These are phyloP conservation scores for Cataglyphis albicans DNA, from an alignment of 2,888 invertebrate species.

Conservation along the genomic window DNA sequence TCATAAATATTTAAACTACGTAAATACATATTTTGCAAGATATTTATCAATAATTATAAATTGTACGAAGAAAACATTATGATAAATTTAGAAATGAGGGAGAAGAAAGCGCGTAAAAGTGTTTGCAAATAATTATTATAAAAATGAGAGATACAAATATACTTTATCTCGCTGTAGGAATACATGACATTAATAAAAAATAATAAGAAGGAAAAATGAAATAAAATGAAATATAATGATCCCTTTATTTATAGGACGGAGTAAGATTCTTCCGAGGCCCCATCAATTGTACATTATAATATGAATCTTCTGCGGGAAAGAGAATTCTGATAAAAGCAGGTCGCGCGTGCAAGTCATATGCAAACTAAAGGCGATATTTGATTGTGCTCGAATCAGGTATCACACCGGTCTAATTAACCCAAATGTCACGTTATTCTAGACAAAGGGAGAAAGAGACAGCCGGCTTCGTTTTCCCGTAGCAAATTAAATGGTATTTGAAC, in stretches of 20 bases:
- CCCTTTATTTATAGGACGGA: neutral
- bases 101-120: neutral
- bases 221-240: neutral
- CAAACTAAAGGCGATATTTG: neutral
- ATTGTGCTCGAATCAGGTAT: constrained; percentile 8
- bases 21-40: neutral
- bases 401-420: constrained; percentile 29
- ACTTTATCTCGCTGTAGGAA: neutral
- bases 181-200: constrained; percentile 1
- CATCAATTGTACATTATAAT: constrained; percentile 34
- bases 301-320: constrained; percentile 4
- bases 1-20: neutral
- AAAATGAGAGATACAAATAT: neutral
- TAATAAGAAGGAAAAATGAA: too few species aligned
- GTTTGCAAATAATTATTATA: neutral
- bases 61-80: neutral
- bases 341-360: neutral
- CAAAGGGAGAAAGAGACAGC: constrained; percentile 17
- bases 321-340: constrained; percentile 19
- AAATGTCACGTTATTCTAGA: constrained; percentile 8
- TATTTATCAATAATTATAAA: neutral
- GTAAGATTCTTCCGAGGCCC: neutral
- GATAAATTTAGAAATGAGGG: neutral
- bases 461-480: constrained; percentile 1
- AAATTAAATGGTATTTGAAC: constrained; percentile 32